Evolutionary conservation across 1,140 invertebrate species (phyloP).

Genomic region (Steinernema khuongi): DNA sequence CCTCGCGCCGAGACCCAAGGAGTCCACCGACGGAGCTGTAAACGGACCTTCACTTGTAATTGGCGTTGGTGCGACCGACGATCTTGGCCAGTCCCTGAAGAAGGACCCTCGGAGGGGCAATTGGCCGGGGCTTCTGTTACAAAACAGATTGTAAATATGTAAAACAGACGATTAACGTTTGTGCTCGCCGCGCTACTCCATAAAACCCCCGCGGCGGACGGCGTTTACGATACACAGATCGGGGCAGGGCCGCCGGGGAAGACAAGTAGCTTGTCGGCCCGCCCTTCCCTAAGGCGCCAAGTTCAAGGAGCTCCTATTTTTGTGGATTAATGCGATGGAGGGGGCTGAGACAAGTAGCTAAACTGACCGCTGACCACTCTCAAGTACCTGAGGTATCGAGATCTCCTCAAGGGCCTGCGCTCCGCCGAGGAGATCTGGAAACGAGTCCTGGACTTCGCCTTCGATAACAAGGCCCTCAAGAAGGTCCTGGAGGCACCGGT

Average conservation of each 20-base stretch:
- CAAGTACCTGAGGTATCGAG: not conserved
- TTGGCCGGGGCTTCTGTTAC: not conserved
- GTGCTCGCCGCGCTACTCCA: not conserved
- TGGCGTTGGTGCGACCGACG: too few species aligned
- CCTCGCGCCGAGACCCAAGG: not conserved
- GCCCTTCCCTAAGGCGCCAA: not conserved
- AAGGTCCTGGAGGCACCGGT: too few species aligned
- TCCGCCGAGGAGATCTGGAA: not conserved
- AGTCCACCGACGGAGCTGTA: not conserved
- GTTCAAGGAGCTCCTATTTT: too few species aligned
- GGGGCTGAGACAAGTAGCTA: too few species aligned
- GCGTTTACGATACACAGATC: constrained; percentile 1
- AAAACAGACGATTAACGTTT: constrained; percentile 5
- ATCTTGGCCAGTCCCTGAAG: too few species aligned
- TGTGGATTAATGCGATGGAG: too few species aligned
- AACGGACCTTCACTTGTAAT: too few species aligned
- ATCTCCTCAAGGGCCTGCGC: constrained; percentile 1
- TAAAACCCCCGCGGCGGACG: not conserved
- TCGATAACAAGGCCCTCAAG: too few species aligned
- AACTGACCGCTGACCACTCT: not conserved
- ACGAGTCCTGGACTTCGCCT: too few species aligned
- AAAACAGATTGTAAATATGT: not conserved
- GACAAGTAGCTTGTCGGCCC: not conserved
- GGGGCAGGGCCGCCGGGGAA: not conserved
- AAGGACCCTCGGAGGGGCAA: too few species aligned